Base-by-base conservation (phyloP, 1,140 invertebrate genomes). In the Drosophila chauvacae region DNA sequence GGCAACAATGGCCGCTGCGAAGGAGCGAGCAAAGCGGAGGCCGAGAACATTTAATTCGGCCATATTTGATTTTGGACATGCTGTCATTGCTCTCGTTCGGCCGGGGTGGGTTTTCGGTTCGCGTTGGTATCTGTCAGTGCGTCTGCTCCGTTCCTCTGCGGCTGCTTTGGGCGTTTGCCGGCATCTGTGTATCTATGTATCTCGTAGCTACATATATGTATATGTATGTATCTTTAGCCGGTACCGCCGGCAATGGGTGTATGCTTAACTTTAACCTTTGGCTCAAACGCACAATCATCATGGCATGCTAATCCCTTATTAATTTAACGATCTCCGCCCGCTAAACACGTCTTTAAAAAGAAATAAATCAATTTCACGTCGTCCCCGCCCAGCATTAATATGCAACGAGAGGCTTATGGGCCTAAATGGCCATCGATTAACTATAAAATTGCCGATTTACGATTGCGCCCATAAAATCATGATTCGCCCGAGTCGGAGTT, bases 61-160 rank as follows among this genome's bases (percentile, higher is more conserved):
- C 85, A 90, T 90, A 86, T 90, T 90, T 90, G 85, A 90, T 90
- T 90, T 90, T 90, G 85, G 85, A 90, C 88, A 90, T 90, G 68
- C 71, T 88, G 79, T 87, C 79, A 86, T 82, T 87, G 82, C 69
- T 80, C 55, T 70, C 60, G 45, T 63, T 60, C 59, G 45, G 47
- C 16, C 57, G 48, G 58, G 51, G 23, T 68, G 60, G 74, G 62
- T 66, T 81, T 72, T 86, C 56, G 59, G 50, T 64, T 59, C 14
- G 37, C 56, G 23, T 44, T 39, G 55, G 44, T 45, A 50, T 47
- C 58, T 58, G 30, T 18, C 65, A 75, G 42, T 69, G 64, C 81
- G 79, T 48, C 83, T 86, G 79, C 83, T 80, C 72, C 30, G 64
- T 63, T 44, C 30, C 30, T 33, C 30, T 2, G 30, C 30, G 30